Evolutionary conservation across 2,888 invertebrate genomes (phyloP), one percentile per base, ranked within the genome.

Genomic region (Drosophila setosimentum): DNA sequence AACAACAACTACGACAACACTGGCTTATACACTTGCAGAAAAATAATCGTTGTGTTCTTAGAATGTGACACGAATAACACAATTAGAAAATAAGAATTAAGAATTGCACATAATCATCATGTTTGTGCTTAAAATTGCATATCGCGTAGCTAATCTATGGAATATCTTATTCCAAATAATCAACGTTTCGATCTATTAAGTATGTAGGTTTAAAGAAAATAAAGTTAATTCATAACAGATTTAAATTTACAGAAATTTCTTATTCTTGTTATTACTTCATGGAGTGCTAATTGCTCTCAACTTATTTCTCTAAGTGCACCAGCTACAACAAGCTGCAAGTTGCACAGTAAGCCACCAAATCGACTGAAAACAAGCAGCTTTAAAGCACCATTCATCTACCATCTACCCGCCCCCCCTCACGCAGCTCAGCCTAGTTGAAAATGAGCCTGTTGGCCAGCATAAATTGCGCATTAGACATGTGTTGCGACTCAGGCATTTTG

Each of bases 401-500:
- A 48, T 3, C 51, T 16, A 48, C 27, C n/a, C n/a, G n/a, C 30
- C n/a, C 13, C 50, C 27, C 3, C 57, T n/a, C 5, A n/a, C 21
- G 18, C 27, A n/a, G 7, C 3, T 3, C 40, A 21, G 21, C 45
- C 59, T 16, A 11, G 29, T 35, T 53, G 37, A 29, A 21, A 40
- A 29, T 29, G 54, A 61, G 53, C 60, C 82, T 72, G 59, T 27
- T 53, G 73, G 83, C 75, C 59, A 66, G 74, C 81, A 83, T 77
- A 86, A 79, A 81, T 83, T 72, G 77, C 77, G 77, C 79, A 87
- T 86, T 86, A 79, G 85, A 82, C 72, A 73, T 77, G 81, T 73
- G 81, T 78, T 70, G 30, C 70, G 76, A 68, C 68, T 72, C 74
- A 66, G 80, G 80, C 74, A 71, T 66, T 78, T 72, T 62, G 67